These are phyloP conservation scores for Eupsilia transversa DNA, from an alignment of 2,888 invertebrate species.

Conservation along the genomic window DNA sequence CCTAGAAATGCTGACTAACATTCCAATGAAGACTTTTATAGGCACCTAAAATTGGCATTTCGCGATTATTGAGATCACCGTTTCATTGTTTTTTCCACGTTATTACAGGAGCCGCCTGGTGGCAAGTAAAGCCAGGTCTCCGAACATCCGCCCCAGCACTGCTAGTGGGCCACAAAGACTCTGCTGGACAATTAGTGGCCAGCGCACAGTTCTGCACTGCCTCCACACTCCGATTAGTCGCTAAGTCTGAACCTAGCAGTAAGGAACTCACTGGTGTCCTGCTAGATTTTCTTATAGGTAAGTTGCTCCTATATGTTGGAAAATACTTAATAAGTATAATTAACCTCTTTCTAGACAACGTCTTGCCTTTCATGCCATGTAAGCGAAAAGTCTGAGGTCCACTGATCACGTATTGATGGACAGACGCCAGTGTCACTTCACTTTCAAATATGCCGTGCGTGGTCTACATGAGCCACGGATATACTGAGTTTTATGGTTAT, in stretches of 20 bases:
- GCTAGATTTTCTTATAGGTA: conserved; percentile 82
- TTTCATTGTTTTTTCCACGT: neutral
- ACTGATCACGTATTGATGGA: no score
- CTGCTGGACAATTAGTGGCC: conserved; percentile 83
- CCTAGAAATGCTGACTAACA: no score
- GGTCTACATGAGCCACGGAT: neutral
- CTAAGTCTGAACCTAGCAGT: conserved; percentile 75
- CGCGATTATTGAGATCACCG: neutral
- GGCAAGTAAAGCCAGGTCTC: conserved; percentile 74
- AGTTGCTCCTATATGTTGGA: conserved; percentile 41
- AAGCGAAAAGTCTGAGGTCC: neutral
- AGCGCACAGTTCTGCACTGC: conserved; percentile 81
- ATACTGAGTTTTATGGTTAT: neutral
- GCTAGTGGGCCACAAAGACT: conserved; percentile 77
- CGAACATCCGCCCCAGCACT: conserved; percentile 76
- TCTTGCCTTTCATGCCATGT: neutral
- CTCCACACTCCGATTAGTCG: conserved; percentile 80
- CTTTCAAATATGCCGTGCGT: neutral
- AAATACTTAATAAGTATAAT: no score
- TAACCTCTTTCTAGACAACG: no score
- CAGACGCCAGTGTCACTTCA: no score
- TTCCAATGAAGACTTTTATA: neutral
- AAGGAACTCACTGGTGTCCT: conserved; percentile 76
- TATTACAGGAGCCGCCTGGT: conserved; percentile 85
- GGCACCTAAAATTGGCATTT: neutral